Evolutionary conservation across 2,113 vertebrate genomes (phyloP).

Genomic region (Lichenostomus cassidix): DNA sequence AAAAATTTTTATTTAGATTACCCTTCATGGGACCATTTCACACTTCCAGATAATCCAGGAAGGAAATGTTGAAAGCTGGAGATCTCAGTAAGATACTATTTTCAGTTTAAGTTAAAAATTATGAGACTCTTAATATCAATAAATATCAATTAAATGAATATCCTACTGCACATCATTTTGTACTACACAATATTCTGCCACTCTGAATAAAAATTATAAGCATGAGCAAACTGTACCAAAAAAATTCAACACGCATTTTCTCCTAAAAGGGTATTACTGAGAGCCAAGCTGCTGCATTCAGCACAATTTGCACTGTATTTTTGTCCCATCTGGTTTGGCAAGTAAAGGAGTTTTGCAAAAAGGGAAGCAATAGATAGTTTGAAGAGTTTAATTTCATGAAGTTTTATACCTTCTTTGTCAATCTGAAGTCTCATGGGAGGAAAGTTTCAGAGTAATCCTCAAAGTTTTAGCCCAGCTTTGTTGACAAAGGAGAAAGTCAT

Average conservation of each 20-base stretch:
- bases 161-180: background rate
- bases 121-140: background rate
- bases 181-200: background rate
- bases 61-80: background rate
- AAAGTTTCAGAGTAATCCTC: background rate
- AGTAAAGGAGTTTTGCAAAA: background rate
- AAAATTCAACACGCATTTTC: background rate
- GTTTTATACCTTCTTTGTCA: background rate
- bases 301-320: background rate
- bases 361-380: background rate
- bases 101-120: background rate
- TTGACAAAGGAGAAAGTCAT: background rate
- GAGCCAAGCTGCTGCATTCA: background rate
- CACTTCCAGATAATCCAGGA: background rate
- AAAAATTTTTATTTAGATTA: background rate
- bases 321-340: background rate
- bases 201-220: background rate
- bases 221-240: background rate
- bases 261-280: background rate
- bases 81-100: background rate
- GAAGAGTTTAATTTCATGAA: background rate
- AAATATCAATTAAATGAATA: background rate
- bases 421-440: background rate
- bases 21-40: background rate
- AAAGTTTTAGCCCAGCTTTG: background rate